These are phyloP conservation scores for Lobophora halterata DNA, from an alignment of 2,888 invertebrate genomes.

Conservation along the genomic window DNA sequence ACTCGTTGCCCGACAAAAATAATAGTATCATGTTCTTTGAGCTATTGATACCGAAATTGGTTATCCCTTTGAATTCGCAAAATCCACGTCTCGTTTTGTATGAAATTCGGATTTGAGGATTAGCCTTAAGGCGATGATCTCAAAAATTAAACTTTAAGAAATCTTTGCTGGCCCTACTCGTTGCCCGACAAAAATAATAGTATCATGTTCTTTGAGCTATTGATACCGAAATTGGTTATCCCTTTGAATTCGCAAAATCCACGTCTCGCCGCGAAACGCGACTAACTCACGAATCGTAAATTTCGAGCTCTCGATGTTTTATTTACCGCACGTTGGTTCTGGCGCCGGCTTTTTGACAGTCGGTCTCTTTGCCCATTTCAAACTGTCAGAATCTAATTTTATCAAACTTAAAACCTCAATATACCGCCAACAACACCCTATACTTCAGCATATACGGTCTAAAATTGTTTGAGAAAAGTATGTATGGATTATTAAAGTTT, in stretches of 20 bases:
- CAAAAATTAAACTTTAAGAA: no score
- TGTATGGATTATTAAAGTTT: conserved; percentile 49
- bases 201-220: conserved; percentile 11
- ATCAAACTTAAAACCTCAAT: conserved; percentile 46
- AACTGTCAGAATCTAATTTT: conserved; percentile 79
- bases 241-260: conserved; percentile 24
- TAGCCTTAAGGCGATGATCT: no score
- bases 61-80: conserved; percentile 21
- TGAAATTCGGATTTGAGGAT: no score
- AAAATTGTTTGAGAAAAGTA: conserved; percentile 32
- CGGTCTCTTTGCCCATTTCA: conserved; percentile 72
- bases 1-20: conserved; percentile 8
- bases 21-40: conserved; percentile 11
- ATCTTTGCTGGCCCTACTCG: conserved; percentile 1
- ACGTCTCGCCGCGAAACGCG: conserved; percentile 39
- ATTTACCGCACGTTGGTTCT: conserved; percentile 62
- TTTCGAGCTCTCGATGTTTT: conserved; percentile 59
- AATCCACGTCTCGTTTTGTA: conserved; percentile 28
- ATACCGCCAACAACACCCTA: conserved; percentile 31
- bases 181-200: conserved; percentile 12
- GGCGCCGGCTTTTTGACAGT: conserved; percentile 77
- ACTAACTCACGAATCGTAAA: conserved; percentile 50
- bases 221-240: conserved; percentile 19
- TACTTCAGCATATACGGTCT: conserved; percentile 29
- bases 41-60: conserved; percentile 18